Conservation (phyloP, 2,888 invertebrate species). For the Exephanes ischioxanthus region DNA sequence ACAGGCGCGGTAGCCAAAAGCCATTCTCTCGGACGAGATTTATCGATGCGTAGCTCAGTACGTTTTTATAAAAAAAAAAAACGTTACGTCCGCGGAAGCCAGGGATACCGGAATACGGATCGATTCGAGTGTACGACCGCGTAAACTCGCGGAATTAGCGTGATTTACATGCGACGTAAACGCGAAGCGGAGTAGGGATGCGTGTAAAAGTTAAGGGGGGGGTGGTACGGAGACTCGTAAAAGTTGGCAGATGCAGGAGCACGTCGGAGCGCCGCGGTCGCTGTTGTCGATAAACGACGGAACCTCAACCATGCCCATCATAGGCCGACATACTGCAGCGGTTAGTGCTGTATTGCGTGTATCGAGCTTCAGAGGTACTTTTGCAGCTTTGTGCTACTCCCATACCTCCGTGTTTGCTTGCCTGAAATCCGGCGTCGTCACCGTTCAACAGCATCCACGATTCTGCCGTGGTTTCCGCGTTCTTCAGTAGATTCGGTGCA, state of each 20-base stretch:
- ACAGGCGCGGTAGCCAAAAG: too few species aligned
- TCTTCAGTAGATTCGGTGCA: constrained; percentile 52
- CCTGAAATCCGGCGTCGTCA: constrained; percentile 13
- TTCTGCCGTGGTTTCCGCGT: constrained; percentile 41
- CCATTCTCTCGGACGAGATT: too few species aligned
- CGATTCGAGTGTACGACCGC: constrained; percentile 42
- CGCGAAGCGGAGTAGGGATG: constrained; percentile 70
- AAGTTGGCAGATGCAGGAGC: constrained; percentile 66
- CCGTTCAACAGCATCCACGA: constrained; percentile 35
- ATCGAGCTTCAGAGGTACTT: constrained; percentile 22
- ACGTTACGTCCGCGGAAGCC: neutral
- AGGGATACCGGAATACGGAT: constrained; percentile 23
- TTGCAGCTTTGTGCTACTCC: constrained; percentile 21
- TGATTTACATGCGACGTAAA: constrained; percentile 83
- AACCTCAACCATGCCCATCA: constrained; percentile 43
- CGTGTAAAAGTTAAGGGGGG: constrained; percentile 38
- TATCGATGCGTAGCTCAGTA: too few species aligned
- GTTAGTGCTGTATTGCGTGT: neutral
- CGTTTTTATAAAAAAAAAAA: neutral
- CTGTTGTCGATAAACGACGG: constrained; percentile 47
- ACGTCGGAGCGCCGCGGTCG: constrained; percentile 26
- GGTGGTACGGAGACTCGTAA: constrained; percentile 61
- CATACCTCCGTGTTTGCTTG: constrained; percentile 10
- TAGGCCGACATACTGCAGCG: neutral
- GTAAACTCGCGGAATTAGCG: constrained; percentile 78